These are phyloP conservation scores for Kuschelorhynchus macadamiae DNA, from an alignment of 2,888 invertebrate genomes.

Conservation along the genomic window DNA sequence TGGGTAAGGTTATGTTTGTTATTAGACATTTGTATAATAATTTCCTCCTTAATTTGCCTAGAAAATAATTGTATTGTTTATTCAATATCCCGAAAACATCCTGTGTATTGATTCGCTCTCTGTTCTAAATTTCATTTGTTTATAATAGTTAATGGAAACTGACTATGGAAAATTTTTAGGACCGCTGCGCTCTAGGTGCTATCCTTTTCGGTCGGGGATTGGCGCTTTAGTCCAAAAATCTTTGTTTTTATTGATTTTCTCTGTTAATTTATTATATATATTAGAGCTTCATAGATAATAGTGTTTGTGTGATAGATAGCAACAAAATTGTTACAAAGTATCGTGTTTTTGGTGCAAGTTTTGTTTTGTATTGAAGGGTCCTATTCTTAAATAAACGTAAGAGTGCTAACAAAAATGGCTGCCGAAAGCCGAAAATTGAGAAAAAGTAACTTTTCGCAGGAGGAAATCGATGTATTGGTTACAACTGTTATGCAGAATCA, in stretches of 20 bases:
- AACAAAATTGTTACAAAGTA: neutral
- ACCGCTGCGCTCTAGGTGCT: conserved; percentile 28
- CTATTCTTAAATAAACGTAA: conserved; percentile 8
- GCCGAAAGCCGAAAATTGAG: conserved; percentile 55
- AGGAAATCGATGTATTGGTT: conserved; percentile 59
- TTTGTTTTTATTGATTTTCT: conserved; percentile 23
- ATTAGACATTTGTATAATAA: conserved; percentile 1
- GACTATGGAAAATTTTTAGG: conserved; percentile 23
- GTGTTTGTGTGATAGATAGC: conserved; percentile 1
- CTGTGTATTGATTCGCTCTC: conserved; percentile 21
- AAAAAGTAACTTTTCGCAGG: conserved; percentile 61
- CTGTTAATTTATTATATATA: conserved; percentile 8
- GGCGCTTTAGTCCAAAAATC: conserved; percentile 18
- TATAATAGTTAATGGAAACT: conserved; percentile 31
- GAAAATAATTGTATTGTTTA: no score
- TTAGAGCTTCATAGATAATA: neutral
- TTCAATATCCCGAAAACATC: no score
- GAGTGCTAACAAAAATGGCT: conserved; percentile 58
- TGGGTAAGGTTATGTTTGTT: conserved; percentile 43
- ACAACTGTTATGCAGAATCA: conserved; percentile 56
- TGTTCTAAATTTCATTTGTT: conserved; percentile 15
- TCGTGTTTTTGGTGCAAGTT: conserved; percentile 6
- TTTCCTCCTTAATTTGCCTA: neutral
- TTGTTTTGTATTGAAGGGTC: neutral
- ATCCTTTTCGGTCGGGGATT: conserved; percentile 12